Evolutionary conservation across 2,113 vertebrate species (phyloP).

Genomic region (Hypanus sabinus): DNA sequence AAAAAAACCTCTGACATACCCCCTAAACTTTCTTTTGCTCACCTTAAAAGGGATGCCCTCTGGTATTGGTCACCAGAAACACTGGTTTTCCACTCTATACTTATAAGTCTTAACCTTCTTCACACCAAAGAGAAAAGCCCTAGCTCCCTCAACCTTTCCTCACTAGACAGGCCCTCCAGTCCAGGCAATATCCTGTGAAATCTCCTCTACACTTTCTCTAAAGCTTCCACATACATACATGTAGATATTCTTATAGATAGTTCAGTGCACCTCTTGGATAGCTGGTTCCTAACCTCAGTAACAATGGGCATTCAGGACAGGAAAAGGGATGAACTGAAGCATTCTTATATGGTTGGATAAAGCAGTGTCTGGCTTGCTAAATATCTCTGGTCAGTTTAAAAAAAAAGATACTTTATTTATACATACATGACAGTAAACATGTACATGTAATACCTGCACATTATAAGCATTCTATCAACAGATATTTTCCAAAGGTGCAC

Average conservation of each 20-base stretch:
- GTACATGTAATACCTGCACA: neutral
- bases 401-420: neutral
- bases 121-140: too few relatives aligned
- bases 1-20: too few relatives aligned
- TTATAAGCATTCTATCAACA: neutral
- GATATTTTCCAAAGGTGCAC: neutral
- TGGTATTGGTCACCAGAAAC: too few relatives aligned
- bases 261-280: neutral
- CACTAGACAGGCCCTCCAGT: too few relatives aligned
- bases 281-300: neutral
- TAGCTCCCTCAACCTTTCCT: too few relatives aligned
- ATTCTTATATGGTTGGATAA: neutral
- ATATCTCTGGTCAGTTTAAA: neutral
- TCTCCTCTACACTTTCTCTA: too few relatives aligned
- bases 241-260: neutral
- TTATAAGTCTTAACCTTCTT: too few relatives aligned
- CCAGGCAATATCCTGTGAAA: too few relatives aligned
- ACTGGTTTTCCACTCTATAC: too few relatives aligned
- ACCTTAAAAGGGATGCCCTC: too few relatives aligned
- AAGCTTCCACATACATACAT: too few relatives aligned
- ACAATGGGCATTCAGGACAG: neutral
- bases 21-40: too few relatives aligned
- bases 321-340: neutral
- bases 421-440: neutral
- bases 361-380: neutral